Percentiles rank a stretch among this genome's conserved stretches.
Conservation (phyloP, 2,797 vertebrate species). For the Pogonophryne albipinna region DNA sequence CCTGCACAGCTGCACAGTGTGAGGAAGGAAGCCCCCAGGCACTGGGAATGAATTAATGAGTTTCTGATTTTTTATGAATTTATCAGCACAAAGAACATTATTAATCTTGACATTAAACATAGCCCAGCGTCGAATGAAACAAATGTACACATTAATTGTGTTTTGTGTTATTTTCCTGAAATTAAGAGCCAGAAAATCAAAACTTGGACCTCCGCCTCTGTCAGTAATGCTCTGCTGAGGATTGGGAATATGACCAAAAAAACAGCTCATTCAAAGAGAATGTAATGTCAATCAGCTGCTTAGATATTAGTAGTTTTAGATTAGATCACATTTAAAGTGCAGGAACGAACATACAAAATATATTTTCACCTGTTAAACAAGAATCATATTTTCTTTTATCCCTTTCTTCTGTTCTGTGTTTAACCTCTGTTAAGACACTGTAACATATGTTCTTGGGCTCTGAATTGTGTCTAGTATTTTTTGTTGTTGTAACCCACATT, state of each 20-base stretch:
- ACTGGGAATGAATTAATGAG: constrained; percentile 62
- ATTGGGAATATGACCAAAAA: constrained; percentile 35
- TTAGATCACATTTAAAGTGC: not conserved
- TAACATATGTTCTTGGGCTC: constrained; percentile 8
- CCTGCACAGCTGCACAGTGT: constrained; percentile 74
- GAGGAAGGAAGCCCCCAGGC: constrained; percentile 62
- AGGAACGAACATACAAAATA: not conserved
- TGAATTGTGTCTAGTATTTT: not conserved
- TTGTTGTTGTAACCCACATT: constrained; percentile 6
- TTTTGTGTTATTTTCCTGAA: constrained; percentile 30
- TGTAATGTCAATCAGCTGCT: constrained; percentile 41
- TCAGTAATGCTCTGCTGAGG: constrained; percentile 26
- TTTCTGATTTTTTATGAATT: constrained; percentile 45
- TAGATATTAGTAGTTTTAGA: constrained; percentile 2
- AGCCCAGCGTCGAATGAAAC: not conserved
- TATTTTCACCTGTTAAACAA: constrained; percentile 11
- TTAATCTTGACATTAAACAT: constrained; percentile 37
- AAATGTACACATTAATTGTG: constrained; percentile 20
- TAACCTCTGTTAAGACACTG: constrained; percentile 31
- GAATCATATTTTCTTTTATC: constrained; percentile 17
- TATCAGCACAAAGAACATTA: constrained; percentile 30
- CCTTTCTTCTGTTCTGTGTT: constrained; percentile 38
- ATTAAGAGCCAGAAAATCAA: constrained; percentile 24
- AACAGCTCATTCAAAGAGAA: constrained; percentile 36
- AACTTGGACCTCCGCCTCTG: constrained; percentile 27